Percentiles rank a stretch among this genome's conserved stretches.
phyloP scores from a whole-genome alignment of 2,113 vertebrate species.

The Loxodonta africana region DNA sequence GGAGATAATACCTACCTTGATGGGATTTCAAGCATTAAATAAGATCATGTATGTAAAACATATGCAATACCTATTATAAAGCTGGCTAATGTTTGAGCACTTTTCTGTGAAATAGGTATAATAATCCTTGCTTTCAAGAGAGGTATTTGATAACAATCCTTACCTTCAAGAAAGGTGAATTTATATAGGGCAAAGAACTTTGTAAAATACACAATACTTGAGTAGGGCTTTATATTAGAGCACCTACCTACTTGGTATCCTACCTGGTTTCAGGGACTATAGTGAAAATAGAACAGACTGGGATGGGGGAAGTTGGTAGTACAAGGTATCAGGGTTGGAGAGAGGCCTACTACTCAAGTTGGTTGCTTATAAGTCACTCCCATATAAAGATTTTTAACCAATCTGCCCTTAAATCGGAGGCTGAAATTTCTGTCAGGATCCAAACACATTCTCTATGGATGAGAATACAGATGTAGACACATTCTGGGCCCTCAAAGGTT shows the following conservation, averaged over 20 bases:
- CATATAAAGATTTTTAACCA: too few relatives aligned
- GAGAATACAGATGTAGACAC: background rate
- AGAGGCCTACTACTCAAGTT: background rate
- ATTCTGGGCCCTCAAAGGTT: background rate
- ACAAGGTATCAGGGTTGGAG: background rate
- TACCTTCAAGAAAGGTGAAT: background rate
- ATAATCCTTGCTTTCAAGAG: background rate
- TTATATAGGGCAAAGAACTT: background rate
- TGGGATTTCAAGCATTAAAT: background rate
- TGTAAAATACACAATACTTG: background rate
- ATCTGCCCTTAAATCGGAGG: too few relatives aligned
- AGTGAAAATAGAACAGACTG: background rate
- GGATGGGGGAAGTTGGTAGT: background rate
- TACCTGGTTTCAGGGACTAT: background rate
- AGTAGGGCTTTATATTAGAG: background rate
- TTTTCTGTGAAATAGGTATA: too few relatives aligned
- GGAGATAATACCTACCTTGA: background rate
- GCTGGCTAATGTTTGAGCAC: accelerated
- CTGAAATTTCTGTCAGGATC: background rate
- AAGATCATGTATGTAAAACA: background rate
- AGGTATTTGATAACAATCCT: too few relatives aligned
- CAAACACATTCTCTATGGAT: background rate
- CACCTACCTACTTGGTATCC: too few relatives aligned
- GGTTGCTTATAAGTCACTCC: background rate
- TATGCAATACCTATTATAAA: background rate